Conservation (phyloP, 2,113 vertebrate species). For the Pterophyllum scalare region DNA sequence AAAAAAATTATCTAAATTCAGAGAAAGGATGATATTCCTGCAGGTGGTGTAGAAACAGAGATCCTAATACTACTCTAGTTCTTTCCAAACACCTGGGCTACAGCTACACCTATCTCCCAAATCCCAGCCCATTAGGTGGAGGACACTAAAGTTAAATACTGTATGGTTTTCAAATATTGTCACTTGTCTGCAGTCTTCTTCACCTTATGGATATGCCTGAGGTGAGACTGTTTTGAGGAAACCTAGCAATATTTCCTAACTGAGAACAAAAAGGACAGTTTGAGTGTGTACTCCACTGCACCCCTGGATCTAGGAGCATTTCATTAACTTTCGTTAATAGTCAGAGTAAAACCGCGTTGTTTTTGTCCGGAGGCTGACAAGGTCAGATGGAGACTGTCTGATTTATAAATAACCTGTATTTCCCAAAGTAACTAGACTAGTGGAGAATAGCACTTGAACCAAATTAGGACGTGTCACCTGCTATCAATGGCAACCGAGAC, state of each 20-base stretch:
- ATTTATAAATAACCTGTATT: neutral
- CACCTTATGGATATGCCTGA: neutral
- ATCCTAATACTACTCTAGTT: neutral
- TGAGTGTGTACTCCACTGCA: neutral
- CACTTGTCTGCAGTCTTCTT: neutral
- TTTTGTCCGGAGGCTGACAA: neutral
- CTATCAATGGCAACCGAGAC: slow-evolving; percentile 29
- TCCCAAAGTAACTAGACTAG: neutral
- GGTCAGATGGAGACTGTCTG: neutral
- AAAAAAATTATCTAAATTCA: neutral
- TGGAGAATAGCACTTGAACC: neutral
- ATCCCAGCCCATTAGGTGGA: neutral
- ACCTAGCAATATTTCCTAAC: no score
- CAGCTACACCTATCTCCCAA: neutral
- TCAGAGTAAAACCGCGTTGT: neutral
- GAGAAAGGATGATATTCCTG: neutral
- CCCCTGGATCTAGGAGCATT: neutral
- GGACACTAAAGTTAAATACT: neutral
- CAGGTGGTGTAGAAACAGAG: neutral
- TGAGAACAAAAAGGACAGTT: neutral
- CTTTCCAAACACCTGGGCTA: neutral
- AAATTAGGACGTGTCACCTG: neutral
- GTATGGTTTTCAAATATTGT: no score
- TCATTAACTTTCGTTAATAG: neutral
- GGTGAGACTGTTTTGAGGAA: neutral